Conservation (phyloP, 2,797 vertebrate genomes). For the Trachops cirrhosus region DNA sequence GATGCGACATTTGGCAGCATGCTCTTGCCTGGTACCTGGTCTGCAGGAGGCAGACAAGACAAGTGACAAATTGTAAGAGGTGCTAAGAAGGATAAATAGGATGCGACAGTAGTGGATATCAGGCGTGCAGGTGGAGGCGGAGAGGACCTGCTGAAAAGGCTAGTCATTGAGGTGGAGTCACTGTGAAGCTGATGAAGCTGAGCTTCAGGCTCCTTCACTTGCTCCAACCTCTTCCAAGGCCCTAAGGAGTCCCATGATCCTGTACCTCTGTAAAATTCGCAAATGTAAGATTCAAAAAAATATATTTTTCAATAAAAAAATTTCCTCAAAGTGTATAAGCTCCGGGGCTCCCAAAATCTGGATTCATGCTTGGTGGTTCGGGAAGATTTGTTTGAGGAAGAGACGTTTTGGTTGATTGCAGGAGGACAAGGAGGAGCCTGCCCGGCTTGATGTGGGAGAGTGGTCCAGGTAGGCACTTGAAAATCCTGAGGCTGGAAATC, state of each 20-base stretch:
- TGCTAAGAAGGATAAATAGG: not conserved
- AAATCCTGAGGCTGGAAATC: not conserved
- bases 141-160: not conserved
- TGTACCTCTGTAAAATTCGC: not conserved
- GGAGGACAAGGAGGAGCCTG: not conserved
- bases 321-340: not conserved
- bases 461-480: not conserved
- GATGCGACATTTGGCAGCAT: not conserved
- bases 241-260: not conserved
- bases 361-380: not conserved
- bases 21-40: too few species aligned
- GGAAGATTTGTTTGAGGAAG: not conserved
- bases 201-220: not conserved
- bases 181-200: not conserved
- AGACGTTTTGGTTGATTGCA: not conserved
- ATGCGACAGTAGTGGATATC: too few species aligned
- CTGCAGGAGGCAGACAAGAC: not conserved
- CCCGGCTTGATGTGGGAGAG: not conserved
- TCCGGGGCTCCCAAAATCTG: not conserved
- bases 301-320: not conserved
- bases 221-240: not conserved
- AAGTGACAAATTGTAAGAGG: not conserved
- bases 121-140: too few species aligned
- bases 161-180: not conserved
- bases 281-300: not conserved